Percentiles rank a stretch among this genome's conserved stretches.
phyloP scores from a whole-genome alignment of 2,888 invertebrate species.

The Tribolium freemani region DNA sequence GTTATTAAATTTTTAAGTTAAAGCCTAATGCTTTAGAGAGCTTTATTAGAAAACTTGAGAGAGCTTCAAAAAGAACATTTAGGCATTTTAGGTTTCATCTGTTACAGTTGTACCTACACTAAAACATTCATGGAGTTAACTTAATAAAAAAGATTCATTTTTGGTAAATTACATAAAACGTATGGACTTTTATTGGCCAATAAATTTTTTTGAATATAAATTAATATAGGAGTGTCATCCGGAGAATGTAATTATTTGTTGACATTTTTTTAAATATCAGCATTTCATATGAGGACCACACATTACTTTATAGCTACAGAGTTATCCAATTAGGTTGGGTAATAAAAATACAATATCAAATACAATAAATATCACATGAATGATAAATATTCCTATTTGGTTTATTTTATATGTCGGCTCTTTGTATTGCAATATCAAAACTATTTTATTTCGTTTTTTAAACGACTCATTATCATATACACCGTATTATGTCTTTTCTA shows the following conservation, averaged over 20 bases:
- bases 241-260: neutral
- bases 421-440: neutral
- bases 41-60: too few species aligned
- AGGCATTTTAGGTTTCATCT: too few species aligned
- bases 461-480: neutral
- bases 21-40: too few species aligned
- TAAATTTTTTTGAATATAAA: neutral
- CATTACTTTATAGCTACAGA: slow-evolving; percentile 1
- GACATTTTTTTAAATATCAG: slow-evolving; percentile 5
- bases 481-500: neutral
- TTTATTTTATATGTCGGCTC: neutral
- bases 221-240: neutral
- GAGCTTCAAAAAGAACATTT: too few species aligned
- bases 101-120: too few species aligned
- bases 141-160: too few species aligned
- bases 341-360: slow-evolving; percentile 8
- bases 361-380: neutral
- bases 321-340: neutral
- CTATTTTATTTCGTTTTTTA: neutral
- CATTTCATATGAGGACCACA: slow-evolving; percentile 10
- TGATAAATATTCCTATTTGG: neutral
- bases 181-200: neutral
- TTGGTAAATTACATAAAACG: neutral
- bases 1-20: too few species aligned
- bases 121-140: too few species aligned